Evolutionary conservation across 2,797 vertebrate genomes (phyloP).

Genomic region (Sebastes vulpes): DNA sequence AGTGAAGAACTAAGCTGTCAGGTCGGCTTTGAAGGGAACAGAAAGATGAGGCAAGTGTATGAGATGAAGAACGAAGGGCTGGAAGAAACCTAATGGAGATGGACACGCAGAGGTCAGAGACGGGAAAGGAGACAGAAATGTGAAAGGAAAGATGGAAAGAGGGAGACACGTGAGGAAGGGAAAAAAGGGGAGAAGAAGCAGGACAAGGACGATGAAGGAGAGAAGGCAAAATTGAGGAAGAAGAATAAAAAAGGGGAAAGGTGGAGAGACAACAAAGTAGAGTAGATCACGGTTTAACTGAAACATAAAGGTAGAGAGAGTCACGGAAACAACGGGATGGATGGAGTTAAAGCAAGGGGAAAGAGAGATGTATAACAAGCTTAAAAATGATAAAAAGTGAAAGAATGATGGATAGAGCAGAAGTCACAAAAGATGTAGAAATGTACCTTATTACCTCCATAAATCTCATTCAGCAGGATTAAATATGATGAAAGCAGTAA

Average conservation of each 20-base stretch:
- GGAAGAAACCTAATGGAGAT: slow-evolving; percentile 13
- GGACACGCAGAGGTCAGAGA: slow-evolving; percentile 33
- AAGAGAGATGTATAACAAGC: background rate
- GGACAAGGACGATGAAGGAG: background rate
- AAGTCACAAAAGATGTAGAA: background rate
- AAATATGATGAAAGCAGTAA: background rate
- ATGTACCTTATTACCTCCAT: too few relatives aligned
- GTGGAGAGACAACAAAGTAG: background rate
- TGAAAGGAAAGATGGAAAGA: background rate
- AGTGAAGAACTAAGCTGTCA: slow-evolving; percentile 21
- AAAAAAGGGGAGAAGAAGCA: background rate
- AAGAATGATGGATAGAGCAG: background rate
- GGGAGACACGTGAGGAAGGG: background rate
- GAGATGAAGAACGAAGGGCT: slow-evolving; percentile 2
- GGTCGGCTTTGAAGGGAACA: slow-evolving; percentile 8
- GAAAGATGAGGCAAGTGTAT: slow-evolving; percentile 10
- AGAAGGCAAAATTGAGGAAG: background rate
- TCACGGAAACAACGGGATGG: background rate
- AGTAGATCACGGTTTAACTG: background rate
- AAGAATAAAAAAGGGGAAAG: background rate
- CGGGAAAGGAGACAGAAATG: background rate
- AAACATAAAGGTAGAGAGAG: background rate
- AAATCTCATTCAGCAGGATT: background rate
- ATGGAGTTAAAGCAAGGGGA: background rate
- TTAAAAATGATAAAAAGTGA: background rate